phyloP scores from a whole-genome alignment of 2,113 vertebrate species.

The Piaya cayana region DNA sequence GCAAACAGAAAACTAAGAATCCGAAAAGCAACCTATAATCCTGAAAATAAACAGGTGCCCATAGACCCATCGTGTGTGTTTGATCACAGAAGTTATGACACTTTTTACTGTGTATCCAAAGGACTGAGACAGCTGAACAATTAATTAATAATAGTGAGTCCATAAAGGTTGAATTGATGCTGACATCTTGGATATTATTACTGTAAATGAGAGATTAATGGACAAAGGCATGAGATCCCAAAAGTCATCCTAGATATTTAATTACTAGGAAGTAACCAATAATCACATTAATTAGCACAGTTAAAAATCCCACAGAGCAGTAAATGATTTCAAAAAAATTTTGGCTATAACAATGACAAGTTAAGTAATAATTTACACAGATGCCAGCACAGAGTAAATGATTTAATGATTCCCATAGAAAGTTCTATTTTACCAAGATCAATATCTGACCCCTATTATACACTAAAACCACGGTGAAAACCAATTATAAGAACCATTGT shows the following conservation, averaged over 20 bases:
- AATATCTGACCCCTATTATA: slow-evolving; percentile 65
- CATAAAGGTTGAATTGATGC: slow-evolving; percentile 54
- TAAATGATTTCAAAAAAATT: slow-evolving; percentile 68
- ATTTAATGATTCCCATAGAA: slow-evolving; percentile 60
- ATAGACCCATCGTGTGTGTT: neutral
- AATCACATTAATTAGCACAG: slow-evolving; percentile 69
- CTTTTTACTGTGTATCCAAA: neutral
- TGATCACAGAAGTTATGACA: neutral
- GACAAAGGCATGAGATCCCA: slow-evolving; percentile 31
- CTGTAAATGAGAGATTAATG: slow-evolving; percentile 66
- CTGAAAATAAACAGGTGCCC: neutral
- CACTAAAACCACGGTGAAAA: slow-evolving; percentile 58
- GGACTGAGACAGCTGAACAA: neutral
- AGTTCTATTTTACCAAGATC: slow-evolving; percentile 68
- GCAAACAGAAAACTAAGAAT: neutral
- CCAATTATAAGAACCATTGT: slow-evolving; percentile 66
- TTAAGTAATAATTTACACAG: slow-evolving; percentile 58
- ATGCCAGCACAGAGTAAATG: slow-evolving; percentile 61
- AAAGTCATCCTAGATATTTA: slow-evolving; percentile 55
- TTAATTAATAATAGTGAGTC: slow-evolving; percentile 49
- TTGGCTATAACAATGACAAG: slow-evolving; percentile 60
- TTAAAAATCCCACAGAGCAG: slow-evolving; percentile 60
- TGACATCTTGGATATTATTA: slow-evolving; percentile 65
- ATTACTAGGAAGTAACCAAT: slow-evolving; percentile 70
- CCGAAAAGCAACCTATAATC: neutral